Conservation (phyloP, 2,888 invertebrate genomes). For the Frankliniella fusca region DNA sequence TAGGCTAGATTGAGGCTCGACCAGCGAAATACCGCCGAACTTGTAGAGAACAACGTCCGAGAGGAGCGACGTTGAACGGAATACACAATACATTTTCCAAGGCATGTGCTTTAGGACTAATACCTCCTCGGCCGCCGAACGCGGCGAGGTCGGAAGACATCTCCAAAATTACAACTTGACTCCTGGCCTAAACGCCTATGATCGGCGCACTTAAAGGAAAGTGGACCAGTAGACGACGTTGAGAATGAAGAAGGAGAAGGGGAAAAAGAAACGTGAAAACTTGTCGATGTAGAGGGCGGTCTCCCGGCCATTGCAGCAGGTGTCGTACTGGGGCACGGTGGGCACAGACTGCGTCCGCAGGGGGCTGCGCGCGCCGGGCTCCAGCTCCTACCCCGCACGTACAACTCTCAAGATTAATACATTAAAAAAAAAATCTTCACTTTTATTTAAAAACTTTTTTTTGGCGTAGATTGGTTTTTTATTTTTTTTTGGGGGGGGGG, state of each 20-base stretch:
- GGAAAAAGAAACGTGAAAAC: slow-evolving; percentile 83
- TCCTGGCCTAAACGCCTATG: too few relatives aligned
- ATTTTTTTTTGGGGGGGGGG: too few relatives aligned
- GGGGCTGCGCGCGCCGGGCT: slow-evolving; percentile 47
- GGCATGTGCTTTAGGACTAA: slow-evolving; percentile 15
- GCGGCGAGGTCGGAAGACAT: background rate
- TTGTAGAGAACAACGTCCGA: too few relatives aligned
- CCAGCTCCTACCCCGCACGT: slow-evolving; percentile 51
- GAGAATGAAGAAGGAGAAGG: slow-evolving; percentile 83
- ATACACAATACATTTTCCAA: background rate
- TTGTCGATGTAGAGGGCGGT: slow-evolving; percentile 78
- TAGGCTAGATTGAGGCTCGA: background rate
- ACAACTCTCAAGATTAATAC: slow-evolving; percentile 33
- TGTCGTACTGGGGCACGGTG: slow-evolving; percentile 74
- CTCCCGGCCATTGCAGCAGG: slow-evolving; percentile 68
- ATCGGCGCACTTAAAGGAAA: slow-evolving; percentile 55
- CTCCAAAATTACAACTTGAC: background rate
- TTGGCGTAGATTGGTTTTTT: too few relatives aligned
- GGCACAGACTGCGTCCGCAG: slow-evolving; percentile 50
- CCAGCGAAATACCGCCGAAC: too few relatives aligned
- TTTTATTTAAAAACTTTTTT: background rate
- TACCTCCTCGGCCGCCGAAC: background rate
- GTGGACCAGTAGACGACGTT: slow-evolving; percentile 89
- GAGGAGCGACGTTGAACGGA: background rate
- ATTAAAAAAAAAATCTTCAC: background rate